phyloP scores from a whole-genome alignment of 2,113 vertebrate genomes.

The Indicator maculatus region DNA sequence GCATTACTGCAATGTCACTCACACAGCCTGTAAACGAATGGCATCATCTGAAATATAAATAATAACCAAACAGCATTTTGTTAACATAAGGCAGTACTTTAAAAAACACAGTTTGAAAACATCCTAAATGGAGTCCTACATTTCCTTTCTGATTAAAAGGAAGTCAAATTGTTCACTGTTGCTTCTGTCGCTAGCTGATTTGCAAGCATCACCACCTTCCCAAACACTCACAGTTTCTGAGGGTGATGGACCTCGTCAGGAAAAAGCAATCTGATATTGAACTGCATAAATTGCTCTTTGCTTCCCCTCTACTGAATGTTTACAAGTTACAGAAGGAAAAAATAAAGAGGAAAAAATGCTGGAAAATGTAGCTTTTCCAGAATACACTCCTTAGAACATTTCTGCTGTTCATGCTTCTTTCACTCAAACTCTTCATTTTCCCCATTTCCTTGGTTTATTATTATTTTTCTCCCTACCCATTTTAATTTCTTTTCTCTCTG shows the following conservation, averaged over 20 bases:
- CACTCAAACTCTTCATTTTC: slow-evolving; percentile 10
- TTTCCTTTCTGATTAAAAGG: slow-evolving; percentile 21
- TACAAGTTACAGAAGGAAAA: slow-evolving; percentile 24
- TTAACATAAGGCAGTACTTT: neutral
- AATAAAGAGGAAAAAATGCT: neutral
- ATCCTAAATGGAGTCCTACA: neutral
- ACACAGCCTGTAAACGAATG: neutral
- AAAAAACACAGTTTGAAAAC: neutral
- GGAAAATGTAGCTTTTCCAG: slow-evolving; percentile 27
- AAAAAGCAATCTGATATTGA: slow-evolving; percentile 17
- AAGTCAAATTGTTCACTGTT: neutral
- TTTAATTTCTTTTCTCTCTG: slow-evolving; percentile 65
- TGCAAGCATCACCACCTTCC: slow-evolving; percentile 52
- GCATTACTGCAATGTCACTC: neutral
- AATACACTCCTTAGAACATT: slow-evolving; percentile 27
- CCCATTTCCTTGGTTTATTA: slow-evolving; percentile 27
- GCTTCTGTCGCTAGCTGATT: slow-evolving; percentile 40
- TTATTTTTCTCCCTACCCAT: slow-evolving; percentile 45
- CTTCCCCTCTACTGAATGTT: neutral
- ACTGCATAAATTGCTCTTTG: slow-evolving; percentile 48
- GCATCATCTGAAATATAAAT: neutral
- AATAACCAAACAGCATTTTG: neutral
- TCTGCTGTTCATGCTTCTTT: neutral
- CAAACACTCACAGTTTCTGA: slow-evolving; percentile 42
- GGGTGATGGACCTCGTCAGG: slow-evolving; percentile 47